Percentiles rank a stretch among this genome's conserved stretches.
phyloP scores from a whole-genome alignment of 2,888 invertebrate genomes.

The Leucoma salicis region DNA sequence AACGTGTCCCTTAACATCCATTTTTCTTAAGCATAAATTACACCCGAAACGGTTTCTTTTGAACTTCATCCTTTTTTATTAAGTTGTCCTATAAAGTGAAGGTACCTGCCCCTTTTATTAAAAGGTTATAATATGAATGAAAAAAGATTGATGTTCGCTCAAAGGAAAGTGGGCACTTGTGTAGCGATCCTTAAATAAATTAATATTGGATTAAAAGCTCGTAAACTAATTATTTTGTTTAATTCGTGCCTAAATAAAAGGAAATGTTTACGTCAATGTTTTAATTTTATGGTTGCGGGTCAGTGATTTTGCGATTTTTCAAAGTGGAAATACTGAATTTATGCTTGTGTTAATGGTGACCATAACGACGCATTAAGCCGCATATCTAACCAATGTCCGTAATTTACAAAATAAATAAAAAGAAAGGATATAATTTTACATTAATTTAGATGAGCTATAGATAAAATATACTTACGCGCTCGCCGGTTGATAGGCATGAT shows the following conservation, averaged over 20 bases:
- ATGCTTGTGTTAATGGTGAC: conserved; percentile 4
- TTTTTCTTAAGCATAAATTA: conserved; percentile 59
- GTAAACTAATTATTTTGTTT: conserved; percentile 32
- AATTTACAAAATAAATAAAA: conserved; percentile 27
- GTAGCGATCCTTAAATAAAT: conserved; percentile 41
- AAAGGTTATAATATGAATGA: conserved; percentile 49
- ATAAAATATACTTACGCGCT: too few species aligned
- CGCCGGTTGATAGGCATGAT: too few species aligned
- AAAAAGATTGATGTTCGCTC: conserved; percentile 39
- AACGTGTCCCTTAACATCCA: conserved; percentile 54
- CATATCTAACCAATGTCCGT: conserved; percentile 25
- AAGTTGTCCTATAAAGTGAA: conserved; percentile 43
- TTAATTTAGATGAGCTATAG: too few species aligned
- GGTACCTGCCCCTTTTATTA: conserved; percentile 43
- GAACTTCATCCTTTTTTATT: conserved; percentile 49
- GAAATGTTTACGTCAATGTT: conserved; percentile 23
- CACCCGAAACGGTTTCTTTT: conserved; percentile 40
- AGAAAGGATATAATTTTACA: too few species aligned
- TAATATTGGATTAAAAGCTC: conserved; percentile 37
- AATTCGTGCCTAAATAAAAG: conserved; percentile 24
- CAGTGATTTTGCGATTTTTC: conserved; percentile 17
- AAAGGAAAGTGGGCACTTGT: conserved; percentile 38
- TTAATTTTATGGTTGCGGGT: conserved; percentile 20
- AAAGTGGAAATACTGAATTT: neutral
- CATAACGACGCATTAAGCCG: conserved; percentile 25